These are phyloP conservation scores for Eulimnadia texana DNA, from an alignment of 1,140 invertebrate species.

Conservation along the genomic window DNA sequence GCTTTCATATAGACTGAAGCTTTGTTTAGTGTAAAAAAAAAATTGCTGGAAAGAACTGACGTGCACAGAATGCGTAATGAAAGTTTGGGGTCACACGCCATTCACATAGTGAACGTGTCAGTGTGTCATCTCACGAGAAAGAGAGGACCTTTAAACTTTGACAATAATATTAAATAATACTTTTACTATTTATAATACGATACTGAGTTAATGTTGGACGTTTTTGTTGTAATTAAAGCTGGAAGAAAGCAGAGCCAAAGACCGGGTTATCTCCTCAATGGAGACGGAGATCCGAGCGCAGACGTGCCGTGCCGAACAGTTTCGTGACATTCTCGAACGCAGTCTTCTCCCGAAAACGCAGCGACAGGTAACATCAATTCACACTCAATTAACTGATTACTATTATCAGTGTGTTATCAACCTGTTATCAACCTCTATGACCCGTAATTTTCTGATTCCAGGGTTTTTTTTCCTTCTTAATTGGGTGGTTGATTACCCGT, in stretches of 20 bases:
- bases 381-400: no score
- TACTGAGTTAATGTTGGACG: no score
- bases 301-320: slow-evolving; percentile 10
- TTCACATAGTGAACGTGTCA: not conserved
- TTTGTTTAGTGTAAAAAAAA: not conserved
- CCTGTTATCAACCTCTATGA: no score
- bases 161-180: no score
- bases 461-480: no score
- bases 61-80: not conserved
- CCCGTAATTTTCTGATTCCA: no score
- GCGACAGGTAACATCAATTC: no score
- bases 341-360: not conserved
- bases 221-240: slow-evolving; percentile 3
- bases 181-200: no score
- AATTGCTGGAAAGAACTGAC: not conserved
- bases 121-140: not conserved
- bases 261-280: slow-evolving; percentile 12
- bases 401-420: no score
- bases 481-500: no score
- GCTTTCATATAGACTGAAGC: no score
- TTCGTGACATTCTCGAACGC: slow-evolving; percentile 5
- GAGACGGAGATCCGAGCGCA: slow-evolving; percentile 9
- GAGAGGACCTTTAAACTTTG: not conserved
- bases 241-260: slow-evolving; percentile 10
- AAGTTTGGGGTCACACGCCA: not conserved